These are phyloP conservation scores for Myotis pilosus DNA, from an alignment of 2,797 vertebrate genomes.

Conservation along the genomic window DNA sequence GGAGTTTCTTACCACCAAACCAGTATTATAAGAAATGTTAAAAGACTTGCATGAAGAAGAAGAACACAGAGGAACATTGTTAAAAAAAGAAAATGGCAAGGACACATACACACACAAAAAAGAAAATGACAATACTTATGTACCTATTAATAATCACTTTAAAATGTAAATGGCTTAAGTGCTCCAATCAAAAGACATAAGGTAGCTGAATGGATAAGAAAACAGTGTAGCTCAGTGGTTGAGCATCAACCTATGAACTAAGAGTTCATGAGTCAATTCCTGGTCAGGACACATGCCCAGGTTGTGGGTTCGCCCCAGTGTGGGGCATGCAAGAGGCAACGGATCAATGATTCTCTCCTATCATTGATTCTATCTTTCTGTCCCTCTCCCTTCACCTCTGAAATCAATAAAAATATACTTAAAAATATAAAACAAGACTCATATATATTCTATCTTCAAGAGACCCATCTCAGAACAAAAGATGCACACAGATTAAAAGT, in stretches of 20 bases:
- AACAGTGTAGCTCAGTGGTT: not conserved
- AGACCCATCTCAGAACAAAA: not conserved
- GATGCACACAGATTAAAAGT: not conserved
- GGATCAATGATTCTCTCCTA: too few relatives aligned
- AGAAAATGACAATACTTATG: not conserved
- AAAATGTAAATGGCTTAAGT: too few relatives aligned
- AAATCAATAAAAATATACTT: too few relatives aligned
- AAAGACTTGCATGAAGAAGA: not conserved
- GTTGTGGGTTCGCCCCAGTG: too few relatives aligned
- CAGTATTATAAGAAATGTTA: not conserved
- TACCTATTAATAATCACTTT: not conserved
- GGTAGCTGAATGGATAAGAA: not conserved
- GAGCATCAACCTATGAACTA: too few relatives aligned
- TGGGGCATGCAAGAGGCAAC: too few relatives aligned
- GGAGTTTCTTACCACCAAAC: not conserved
- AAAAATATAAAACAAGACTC: not conserved
- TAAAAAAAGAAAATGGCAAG: not conserved
- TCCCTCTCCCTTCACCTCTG: too few relatives aligned
- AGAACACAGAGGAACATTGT: not conserved
- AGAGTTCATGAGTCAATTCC: too few relatives aligned
- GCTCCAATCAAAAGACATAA: not conserved
- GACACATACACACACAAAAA: too few relatives aligned
- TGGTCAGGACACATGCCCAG: too few relatives aligned
- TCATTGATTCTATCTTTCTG: too few relatives aligned
- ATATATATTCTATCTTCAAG: not conserved